Conservation (phyloP, 2,888 invertebrate species). For the Pollenia angustigena region DNA sequence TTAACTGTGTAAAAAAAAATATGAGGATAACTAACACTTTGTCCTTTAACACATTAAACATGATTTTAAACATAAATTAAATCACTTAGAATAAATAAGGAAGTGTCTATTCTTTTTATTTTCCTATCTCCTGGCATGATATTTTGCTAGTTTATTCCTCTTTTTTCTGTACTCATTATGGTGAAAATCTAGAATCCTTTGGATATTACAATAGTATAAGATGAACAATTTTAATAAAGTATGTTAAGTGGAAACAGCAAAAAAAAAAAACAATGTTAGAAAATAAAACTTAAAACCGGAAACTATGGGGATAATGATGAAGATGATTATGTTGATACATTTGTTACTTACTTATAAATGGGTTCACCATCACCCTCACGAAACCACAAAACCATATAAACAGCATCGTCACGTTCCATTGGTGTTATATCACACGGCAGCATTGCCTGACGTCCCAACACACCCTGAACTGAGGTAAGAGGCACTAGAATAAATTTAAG, state of each 20-base stretch:
- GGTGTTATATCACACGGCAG: constrained; percentile 95
- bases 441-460: constrained; percentile 91
- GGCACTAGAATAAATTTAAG: constrained; percentile 87
- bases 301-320: constrained; percentile 54
- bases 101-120: constrained; percentile 53
- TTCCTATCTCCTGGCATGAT: neutral
- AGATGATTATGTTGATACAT: constrained; percentile 50
- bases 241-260: constrained; percentile 12
- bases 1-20: constrained; percentile 8
- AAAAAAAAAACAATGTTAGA: constrained; percentile 6
- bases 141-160: neutral
- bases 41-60: constrained; percentile 52
- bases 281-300: constrained; percentile 51
- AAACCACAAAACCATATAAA: constrained; percentile 95
- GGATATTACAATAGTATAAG: constrained; percentile 11
- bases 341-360: constrained; percentile 89
- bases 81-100: constrained; percentile 62
- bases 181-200: constrained; percentile 30
- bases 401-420: constrained; percentile 90
- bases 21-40: constrained; percentile 51
- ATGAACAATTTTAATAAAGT: constrained; percentile 30
- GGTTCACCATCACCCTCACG: constrained; percentile 93
- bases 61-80: constrained; percentile 63
- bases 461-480: constrained; percentile 91
- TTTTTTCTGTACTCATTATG: constrained; percentile 28